Evolutionary conservation across 1,140 invertebrate genomes (phyloP), one percentile per base, ranked within the genome.

Genomic region (Zaprionus africanus): DNA sequence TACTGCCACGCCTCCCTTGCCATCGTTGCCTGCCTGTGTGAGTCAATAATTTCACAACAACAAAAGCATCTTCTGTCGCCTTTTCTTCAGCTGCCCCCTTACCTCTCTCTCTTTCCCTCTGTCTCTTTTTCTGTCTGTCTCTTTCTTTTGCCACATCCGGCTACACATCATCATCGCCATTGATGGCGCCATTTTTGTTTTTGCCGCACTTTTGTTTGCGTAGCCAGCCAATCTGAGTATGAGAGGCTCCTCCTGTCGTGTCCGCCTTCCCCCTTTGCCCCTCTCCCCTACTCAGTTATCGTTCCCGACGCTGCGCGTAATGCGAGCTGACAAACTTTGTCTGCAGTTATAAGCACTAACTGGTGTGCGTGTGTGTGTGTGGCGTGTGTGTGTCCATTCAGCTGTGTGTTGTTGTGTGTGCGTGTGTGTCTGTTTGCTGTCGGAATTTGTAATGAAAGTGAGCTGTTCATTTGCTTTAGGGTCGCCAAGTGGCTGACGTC

Each of bases 391-490:
- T 69, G 66, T 67, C 68, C 82, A 46, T 68, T 63, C 61, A 62
- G 65, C 22, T 75, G 15, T 67, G 63, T 79, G 76, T 22, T 22
- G 22, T 22, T 72, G 74, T 82, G 70, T 49, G 46, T 80, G 69
- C 63, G 64, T 72, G 19, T 77, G n/a, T 81, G 74, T 81, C 70
- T 88, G 84, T 90, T 85, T 90, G 76, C 81, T 81, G 85, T 90
- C 81, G 81, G 85, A 90, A 88, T 88, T 85, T 77, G 85, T 85
- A 90, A 90, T 90, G 85, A 90, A 85, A 88, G 85, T 88, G 85
- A 88, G 85, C 81, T 88, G 85, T 88, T 88, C 85, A 88, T 88
- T 88, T 88, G 81, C 81, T 84, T 88, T 88, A 78, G 81, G 81
- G 81, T 90, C 84, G 79, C 75, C 84, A 84, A 88, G 81, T 81